Evolutionary conservation across 2,888 invertebrate species (phyloP), one percentile per base, ranked within the genome.

Genomic region (Rhaphigaster nebulosa): DNA sequence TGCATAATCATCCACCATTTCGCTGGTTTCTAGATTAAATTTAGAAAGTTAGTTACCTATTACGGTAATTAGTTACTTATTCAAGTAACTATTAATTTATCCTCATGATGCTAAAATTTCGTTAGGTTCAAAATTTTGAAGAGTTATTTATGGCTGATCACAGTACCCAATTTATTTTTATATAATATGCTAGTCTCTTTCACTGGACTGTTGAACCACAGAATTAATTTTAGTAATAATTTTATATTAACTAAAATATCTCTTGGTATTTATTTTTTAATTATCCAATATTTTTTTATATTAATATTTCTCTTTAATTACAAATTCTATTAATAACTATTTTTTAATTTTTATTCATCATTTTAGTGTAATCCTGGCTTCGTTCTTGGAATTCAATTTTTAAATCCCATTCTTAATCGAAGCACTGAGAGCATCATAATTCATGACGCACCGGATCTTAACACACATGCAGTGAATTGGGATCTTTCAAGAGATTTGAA

Each of bases 391-490:
- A 95, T 99, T 87, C 98, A 98, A 94, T 95, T 99, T 29, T 94
- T 99, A 10, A 98, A 98, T 94, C 98, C 98, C 1, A 97, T 98
- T 91, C 97, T 97, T 92, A 97, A 97, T 93, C 96, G 97, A 91
- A 98, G 98, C 90, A 96, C 97, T 0, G 99, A 99, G 94, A 95
- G 95, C 92, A 96, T 99, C 91, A 95, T 96, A 70, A 95, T 98
- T 90, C 95, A 96, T 92, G 97, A 98, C 93, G 96, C 96, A 38
- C 92, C 92, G 20, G 92, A 92, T n/a, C 52, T 92, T n/a, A 93
- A 92, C 34, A 92, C 93, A 0, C 92, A 93, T 38, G 92, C 92
- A 52, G 95, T 96, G 89, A 94, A 95, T 90, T 98, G 98, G 98
- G 95, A 96, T 92, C 94, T 98, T 0, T 96, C 96, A 92, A 95